Conservation (phyloP, 2,113 vertebrate species). For the Proteles cristata region DNA sequence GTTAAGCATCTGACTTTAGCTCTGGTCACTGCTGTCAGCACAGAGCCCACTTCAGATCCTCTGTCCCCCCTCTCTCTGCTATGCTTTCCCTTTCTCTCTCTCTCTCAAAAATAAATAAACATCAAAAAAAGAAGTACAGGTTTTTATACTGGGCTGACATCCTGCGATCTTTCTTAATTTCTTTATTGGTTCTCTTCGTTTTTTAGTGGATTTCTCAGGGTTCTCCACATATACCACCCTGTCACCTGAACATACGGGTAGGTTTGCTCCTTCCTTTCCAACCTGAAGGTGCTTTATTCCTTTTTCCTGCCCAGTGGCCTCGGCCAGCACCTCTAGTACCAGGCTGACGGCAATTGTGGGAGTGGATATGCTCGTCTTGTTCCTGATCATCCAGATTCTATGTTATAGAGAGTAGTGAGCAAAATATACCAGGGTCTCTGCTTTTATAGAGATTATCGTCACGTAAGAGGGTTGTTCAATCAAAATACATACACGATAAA, state of each 20-base stretch:
- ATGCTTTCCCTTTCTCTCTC: too few species aligned
- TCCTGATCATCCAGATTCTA: neutral
- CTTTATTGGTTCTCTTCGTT: neutral
- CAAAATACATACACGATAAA: neutral
- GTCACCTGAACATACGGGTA: neutral
- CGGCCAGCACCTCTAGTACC: neutral
- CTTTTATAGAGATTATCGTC: neutral
- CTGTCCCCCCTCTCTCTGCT: too few species aligned
- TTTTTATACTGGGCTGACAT: too few species aligned
- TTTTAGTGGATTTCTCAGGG: neutral
- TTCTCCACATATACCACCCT: neutral
- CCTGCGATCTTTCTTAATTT: neutral
- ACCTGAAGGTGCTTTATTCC: neutral
- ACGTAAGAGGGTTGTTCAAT: neutral
- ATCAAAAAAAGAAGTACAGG: too few species aligned
- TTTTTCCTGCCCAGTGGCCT: neutral
- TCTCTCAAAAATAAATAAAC: too few species aligned
- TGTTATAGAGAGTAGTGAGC: neutral
- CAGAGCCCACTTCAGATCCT: too few species aligned
- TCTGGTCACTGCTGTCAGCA: too few species aligned
- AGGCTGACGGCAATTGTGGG: neutral
- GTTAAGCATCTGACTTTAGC: too few species aligned
- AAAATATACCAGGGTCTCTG: neutral
- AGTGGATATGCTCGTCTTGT: fast-evolving
- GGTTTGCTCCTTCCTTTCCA: neutral